phyloP scores from a whole-genome alignment of 2,888 invertebrate species.

The Dusona sp. region DNA sequence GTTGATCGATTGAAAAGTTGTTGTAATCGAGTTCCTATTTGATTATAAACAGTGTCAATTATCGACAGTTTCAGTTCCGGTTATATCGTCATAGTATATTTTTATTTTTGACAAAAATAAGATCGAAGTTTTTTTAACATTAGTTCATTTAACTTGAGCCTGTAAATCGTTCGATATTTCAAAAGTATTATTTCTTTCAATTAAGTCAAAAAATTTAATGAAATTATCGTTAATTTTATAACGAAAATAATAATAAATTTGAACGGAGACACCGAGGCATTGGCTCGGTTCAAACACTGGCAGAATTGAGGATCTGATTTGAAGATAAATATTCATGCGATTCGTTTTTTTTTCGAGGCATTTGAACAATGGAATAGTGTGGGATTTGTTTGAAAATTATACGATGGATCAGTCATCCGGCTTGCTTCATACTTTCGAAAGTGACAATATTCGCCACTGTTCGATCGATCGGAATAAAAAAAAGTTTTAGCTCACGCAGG shows the following conservation, averaged over 20 bases:
- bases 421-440: no score
- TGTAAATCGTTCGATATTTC: neutral
- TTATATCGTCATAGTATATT: neutral
- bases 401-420: no score
- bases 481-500: no score
- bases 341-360: neutral
- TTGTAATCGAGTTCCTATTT: neutral
- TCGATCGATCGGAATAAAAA: no score
- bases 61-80: neutral
- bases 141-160: neutral
- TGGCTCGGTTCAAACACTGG: neutral
- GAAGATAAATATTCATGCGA: neutral
- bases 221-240: no score
- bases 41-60: neutral
- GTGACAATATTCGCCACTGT: no score
- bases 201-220: no score
- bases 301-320: neutral
- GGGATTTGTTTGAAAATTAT: neutral
- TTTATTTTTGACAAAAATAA: neutral
- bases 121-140: neutral
- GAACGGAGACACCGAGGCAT: no score
- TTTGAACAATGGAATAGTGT: neutral
- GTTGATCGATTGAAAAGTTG: neutral
- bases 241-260: no score
- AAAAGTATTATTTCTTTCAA: no score